Evolutionary conservation across 2,113 vertebrate genomes (phyloP), one percentile per base, ranked within the genome.

Genomic region (Regulus satrapa): DNA sequence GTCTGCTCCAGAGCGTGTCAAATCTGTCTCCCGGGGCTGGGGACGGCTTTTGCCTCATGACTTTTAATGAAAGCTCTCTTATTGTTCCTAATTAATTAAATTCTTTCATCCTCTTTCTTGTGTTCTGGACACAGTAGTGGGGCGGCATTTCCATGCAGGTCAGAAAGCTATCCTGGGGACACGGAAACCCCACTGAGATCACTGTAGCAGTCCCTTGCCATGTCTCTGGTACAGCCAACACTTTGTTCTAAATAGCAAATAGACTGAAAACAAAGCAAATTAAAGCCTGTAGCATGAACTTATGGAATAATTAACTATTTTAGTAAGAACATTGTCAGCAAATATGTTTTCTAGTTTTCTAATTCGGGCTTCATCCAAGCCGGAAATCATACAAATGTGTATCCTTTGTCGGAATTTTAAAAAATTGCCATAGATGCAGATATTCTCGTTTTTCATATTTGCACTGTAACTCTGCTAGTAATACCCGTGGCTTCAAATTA

Each of bases 41-140:
- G 88, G 85, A 83, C 0, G 9, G 79, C 80, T 90, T 95, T 93
- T 94, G 88, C 88, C 85, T 96, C 90, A 51, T 97, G 92, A 93
- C 72, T 95, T 93, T 66, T 73, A 95, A 80, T 92, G 91, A 95
- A 94, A 93, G 83, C 59, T 80, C 77, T 87, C 75, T 90, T 76
- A 80, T 88, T 97, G 92, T 90, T 92, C 79, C 82, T 90, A 92
- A 95, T 92, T 93, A 94, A 90, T 90, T 88, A 69, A 87, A 84
- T 76, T 93, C 58, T 96, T 94, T 92, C 79, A 46, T 85, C 46
- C 32, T 83, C 55, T 54, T 89, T 91, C 61, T 88, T 92, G 63
- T 73, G 34, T 80, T 86, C 79, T 88, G 91, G 55, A 88, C 59
- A 40, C 18, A 68, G 79, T 68, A 88, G 78, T 88, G 75, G 85